Conservation (phyloP, 2,113 vertebrate genomes). For the Acanthisitta chloris region DNA sequence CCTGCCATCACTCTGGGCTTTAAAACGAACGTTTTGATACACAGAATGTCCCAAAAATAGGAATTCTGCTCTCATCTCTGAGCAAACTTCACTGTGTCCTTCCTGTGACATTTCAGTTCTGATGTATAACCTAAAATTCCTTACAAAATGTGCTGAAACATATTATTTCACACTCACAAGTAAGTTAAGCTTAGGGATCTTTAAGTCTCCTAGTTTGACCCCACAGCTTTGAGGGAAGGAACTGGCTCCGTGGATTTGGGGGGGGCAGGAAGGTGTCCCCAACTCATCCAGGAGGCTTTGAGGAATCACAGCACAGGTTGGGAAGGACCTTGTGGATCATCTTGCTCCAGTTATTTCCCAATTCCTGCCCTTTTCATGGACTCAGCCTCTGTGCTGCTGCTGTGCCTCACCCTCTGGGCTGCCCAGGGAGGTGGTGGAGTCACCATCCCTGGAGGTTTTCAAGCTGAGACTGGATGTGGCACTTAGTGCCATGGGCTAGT, state of each 20-base stretch:
- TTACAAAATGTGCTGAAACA: fast-evolving
- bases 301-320: neutral
- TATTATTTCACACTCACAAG: fast-evolving
- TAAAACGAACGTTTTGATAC: neutral
- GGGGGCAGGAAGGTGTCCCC: neutral
- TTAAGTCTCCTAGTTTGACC: fast-evolving
- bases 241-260: fast-evolving
- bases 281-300: neutral
- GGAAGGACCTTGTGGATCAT: neutral
- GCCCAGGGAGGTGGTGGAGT: too few relatives aligned
- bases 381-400: fast-evolving
- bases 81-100: neutral
- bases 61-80: fast-evolving
- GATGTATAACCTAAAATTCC: fast-evolving
- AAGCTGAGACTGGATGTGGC: too few relatives aligned
- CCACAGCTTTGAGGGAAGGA: neutral
- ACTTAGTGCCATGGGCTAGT: too few relatives aligned
- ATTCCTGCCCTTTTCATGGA: neutral
- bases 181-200: fast-evolving
- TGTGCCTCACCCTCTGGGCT: neutral
- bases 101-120: neutral
- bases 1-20: fast-evolving
- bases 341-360: neutral
- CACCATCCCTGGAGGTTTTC: too few relatives aligned
- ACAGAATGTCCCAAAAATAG: fast-evolving